Base-by-base conservation (phyloP, 2,888 invertebrate species). In the Meghimatium bilineatum region DNA sequence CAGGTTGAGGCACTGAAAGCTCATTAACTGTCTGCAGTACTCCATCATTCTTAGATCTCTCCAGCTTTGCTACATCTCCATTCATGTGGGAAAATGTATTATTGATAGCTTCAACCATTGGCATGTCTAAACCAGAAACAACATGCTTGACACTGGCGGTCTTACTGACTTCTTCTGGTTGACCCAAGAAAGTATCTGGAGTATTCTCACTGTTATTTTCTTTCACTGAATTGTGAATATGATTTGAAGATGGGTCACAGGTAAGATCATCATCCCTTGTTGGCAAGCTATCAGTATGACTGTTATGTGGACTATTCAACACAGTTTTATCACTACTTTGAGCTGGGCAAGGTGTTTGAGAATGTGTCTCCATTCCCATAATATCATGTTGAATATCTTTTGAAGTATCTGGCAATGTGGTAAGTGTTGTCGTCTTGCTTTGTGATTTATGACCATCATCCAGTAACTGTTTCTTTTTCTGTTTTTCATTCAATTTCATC, bases 401-500 rank as follows among this genome's bases (percentile, higher is more conserved):
- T 69, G n/a, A 66, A 60, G 63, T 34, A 34, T n/a, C 34, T 29
- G 69, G 32, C 34, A 34, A 36, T 20, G 29, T 49, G 52, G 49
- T 63, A 29, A 12, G 8, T 8, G 10, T 36, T 29, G 23, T 52
- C 52, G 26, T 36, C 29, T 23, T 38, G 38, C n/a, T 17, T 20
- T 34, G 67, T 23, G n/a, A 10, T 1, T n/a, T 14, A 2, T 10
- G 26, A 26, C 23, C 2, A 63, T 36, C 63, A 36, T 38, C 17
- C 14, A 36, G 67, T 71, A 26, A 32, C 34, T 52, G 1, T 34
- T 71, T 49, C 23, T 75, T 77, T 63, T 52, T 78, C 49, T 67
- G 20, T 17, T n/a, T 36, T 29, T 82, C 78, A 71, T 52, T 77
- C 14, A 67, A 20, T 26, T 44, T 26, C 75, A 80, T 56, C 84